A percentile compares a stretch with the other conserved stretches of the same genome.
phyloP scores from a whole-genome alignment of 2,797 vertebrate species.

The Siniperca obscura region DNA sequence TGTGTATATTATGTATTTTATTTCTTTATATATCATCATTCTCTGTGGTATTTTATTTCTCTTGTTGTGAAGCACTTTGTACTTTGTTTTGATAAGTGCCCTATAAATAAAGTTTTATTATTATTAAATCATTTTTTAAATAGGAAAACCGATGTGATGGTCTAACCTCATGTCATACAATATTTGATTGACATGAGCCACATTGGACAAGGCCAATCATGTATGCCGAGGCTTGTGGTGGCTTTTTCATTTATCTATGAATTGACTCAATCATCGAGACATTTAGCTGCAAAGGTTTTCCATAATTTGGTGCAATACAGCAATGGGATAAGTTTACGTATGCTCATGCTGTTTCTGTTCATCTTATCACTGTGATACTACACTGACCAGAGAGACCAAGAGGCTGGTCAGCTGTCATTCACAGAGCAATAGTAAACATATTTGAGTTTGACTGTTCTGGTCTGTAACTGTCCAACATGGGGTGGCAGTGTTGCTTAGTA shows the following conservation, averaged over 20 bases:
- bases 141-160: not conserved
- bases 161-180: not conserved
- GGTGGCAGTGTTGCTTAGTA: conserved; percentile 87
- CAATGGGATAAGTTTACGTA: not conserved
- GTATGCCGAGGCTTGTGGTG: not conserved
- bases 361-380: conserved; percentile 5
- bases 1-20: too few species aligned
- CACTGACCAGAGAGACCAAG: conserved; percentile 22
- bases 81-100: too few species aligned
- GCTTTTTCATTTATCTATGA: not conserved
- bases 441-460: conserved; percentile 77
- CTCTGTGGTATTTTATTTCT: too few species aligned
- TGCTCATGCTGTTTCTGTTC: not conserved
- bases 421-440: conserved; percentile 71
- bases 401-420: conserved; percentile 50
- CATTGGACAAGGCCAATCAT: not conserved
- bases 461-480: conserved; percentile 80
- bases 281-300: not conserved
- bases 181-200: not conserved
- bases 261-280: not conserved
- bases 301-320: not conserved
- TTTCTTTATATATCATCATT: too few species aligned
- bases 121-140: not conserved
- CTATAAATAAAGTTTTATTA: too few species aligned
- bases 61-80: too few species aligned